Base-by-base conservation (phyloP, 1,140 invertebrate species). In the Drepana arcuata region DNA sequence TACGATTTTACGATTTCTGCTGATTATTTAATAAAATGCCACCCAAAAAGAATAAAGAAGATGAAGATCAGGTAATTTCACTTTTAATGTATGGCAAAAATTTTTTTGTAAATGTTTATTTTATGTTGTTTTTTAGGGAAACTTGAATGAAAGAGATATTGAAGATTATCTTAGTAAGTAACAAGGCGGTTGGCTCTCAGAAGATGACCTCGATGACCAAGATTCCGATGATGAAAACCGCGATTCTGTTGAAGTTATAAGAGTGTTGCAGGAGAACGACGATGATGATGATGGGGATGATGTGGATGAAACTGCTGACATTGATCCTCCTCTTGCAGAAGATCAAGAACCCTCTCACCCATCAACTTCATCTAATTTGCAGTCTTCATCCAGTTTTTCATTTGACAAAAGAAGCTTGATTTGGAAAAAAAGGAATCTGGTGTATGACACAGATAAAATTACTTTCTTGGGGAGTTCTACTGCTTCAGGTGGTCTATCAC, bases 301-400 rank as follows among this genome's bases (percentile, higher is more conserved):
- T 41, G 46, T 21, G 28, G 39, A 47, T 49, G 50, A 61, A 47
- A 50, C 21, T 58, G 47, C 40, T 58, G 48, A 62, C 24, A 59
- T 47, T 58, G 54, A 63, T 54, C 52, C 41, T 55, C 59, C 53
- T 61, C 51, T 61, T 56, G 14, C 42, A 54, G 45, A 49, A 61
- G 48, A 61, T 35, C 41, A 48, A 38, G 54, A 56, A 62, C 43
- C 38, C 46, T 45, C 51, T 49, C 47, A 45, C 47, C 0, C 41
- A 40, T 51, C 48, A 47, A 25, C 43, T 41, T 47, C 43, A 41
- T 46, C 34, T 15, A 41, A 46, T 45, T 41, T 46, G 42, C 36
- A 46, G 36, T 36, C 42, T 46, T 51, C 41, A 45, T 49, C 47
- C 35, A 44, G 41, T 48, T 44, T 33, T 42, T 23, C 31, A 42